These are phyloP conservation scores for Hyppa rectilinea DNA, from an alignment of 2,888 invertebrate genomes.

Conservation along the genomic window DNA sequence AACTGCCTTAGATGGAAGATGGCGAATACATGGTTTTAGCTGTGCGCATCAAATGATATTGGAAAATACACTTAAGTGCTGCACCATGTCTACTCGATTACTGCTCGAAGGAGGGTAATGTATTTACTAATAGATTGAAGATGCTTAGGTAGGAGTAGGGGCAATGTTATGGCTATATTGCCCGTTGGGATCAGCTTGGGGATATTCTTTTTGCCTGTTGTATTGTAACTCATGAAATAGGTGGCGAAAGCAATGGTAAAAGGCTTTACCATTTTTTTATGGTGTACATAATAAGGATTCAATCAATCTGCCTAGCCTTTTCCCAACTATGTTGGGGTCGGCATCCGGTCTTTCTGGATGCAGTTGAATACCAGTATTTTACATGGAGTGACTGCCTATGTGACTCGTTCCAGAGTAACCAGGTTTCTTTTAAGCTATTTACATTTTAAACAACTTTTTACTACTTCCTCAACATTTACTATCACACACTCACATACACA, in stretches of 20 bases:
- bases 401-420: too few species aligned
- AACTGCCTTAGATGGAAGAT: conserved; percentile 44
- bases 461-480: too few species aligned
- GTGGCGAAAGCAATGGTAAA: background rate
- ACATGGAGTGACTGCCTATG: too few species aligned
- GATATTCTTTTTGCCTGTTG: background rate
- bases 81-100: conserved; percentile 25
- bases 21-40: conserved; percentile 43
- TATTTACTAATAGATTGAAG: conserved; percentile 43
- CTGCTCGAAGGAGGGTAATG: conserved; percentile 40
- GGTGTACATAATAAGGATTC: too few species aligned
- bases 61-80: conserved; percentile 44
- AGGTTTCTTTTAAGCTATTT: too few species aligned
- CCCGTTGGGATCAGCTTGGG: background rate
- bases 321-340: too few species aligned
- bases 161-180: background rate
- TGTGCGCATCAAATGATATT: conserved; percentile 47
- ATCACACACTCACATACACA: too few species aligned
- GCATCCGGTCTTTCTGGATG: too few species aligned
- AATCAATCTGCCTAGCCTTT: too few species aligned
- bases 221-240: background rate
- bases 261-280: too few species aligned
- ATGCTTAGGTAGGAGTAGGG: background rate
- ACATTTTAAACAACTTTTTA: too few species aligned
- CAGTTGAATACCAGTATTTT: too few species aligned